Conservation (phyloP, 2,888 invertebrate genomes). For the Cerceris rybyensis region DNA sequence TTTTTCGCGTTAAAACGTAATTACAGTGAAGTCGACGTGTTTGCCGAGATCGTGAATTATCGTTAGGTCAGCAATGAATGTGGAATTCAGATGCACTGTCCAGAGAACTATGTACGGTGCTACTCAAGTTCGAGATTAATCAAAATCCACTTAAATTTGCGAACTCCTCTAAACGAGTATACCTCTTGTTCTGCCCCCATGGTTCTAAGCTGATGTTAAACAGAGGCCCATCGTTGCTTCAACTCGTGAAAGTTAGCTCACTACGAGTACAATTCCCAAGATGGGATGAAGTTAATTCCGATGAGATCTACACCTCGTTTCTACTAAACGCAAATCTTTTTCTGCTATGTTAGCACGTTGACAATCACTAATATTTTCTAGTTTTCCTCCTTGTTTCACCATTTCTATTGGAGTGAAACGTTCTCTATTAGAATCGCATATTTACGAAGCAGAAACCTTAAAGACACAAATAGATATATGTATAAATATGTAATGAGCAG, state of each 20-base stretch:
- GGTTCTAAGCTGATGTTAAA: constrained; percentile 60
- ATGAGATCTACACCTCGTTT: constrained; percentile 3
- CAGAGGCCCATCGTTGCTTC: constrained; percentile 26
- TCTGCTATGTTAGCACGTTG: neutral
- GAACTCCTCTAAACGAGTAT: constrained; percentile 61
- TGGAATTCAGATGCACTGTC: constrained; percentile 61
- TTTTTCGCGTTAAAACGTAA: constrained; percentile 21
- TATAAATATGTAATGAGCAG: no score
- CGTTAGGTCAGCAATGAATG: constrained; percentile 52
- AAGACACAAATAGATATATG: no score
- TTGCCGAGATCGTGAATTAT: constrained; percentile 46
- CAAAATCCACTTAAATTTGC: constrained; percentile 65
- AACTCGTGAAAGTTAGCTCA: neutral
- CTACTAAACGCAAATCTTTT: neutral
- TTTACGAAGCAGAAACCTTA: no score
- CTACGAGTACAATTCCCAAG: constrained; percentile 18
- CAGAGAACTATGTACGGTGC: constrained; percentile 34
- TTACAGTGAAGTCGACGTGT: constrained; percentile 17
- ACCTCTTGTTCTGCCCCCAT: constrained; percentile 40
- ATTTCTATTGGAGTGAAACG: no score
- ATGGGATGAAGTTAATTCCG: constrained; percentile 27
- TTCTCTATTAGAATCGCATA: no score
- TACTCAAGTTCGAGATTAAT: constrained; percentile 62
- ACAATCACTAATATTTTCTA: no score
- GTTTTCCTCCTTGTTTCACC: no score